A percentile compares a stretch with the other conserved stretches of the same genome.
These are phyloP conservation scores for Hypothenemus hampei DNA, from an alignment of 1,140 invertebrate species.

Conservation along the genomic window DNA sequence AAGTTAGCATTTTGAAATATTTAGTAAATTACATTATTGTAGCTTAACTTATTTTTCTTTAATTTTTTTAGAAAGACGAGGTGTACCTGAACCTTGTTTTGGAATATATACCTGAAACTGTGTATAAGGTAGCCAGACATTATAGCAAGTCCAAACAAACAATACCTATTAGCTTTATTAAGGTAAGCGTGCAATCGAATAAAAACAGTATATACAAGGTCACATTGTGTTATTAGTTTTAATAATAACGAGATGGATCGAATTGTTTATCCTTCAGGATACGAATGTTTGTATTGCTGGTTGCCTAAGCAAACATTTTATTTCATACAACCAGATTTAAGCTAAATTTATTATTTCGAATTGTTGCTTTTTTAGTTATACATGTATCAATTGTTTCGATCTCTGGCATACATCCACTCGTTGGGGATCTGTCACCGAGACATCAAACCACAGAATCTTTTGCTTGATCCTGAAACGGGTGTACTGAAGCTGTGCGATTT, in stretches of 20 bases:
- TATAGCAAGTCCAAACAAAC: conserved; percentile 99
- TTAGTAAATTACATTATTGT: too few species aligned
- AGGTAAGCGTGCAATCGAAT: conserved; percentile 59
- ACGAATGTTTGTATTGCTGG: too few species aligned
- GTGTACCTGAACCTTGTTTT: conserved; percentile 99
- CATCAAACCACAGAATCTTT: conserved; percentile 98
- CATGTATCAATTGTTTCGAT: conserved; percentile 99
- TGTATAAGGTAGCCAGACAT: conserved; percentile 98
- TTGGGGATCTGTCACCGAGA: conserved; percentile 99
- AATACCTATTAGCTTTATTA: conserved; percentile 99
- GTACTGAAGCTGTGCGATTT: conserved; percentile 99
- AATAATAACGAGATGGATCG: too few species aligned
- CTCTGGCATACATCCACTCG: conserved; percentile 97
- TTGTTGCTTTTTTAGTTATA: conserved; percentile 86
- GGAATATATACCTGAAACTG: conserved; percentile 99
- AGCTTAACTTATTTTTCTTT: conserved; percentile 19
- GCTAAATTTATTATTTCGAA: too few species aligned
- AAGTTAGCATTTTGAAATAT: too few species aligned
- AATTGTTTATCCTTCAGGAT: too few species aligned
- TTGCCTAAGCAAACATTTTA: too few species aligned
- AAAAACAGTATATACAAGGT: too few species aligned
- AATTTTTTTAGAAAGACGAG: conserved; percentile 90
- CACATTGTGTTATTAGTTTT: neutral
- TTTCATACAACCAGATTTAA: too few species aligned
- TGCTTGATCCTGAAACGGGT: conserved; percentile 94